Evolutionary conservation across 1,140 invertebrate species (phyloP), one percentile per base, ranked within the genome.

Genomic region (Drosophila lini): DNA sequence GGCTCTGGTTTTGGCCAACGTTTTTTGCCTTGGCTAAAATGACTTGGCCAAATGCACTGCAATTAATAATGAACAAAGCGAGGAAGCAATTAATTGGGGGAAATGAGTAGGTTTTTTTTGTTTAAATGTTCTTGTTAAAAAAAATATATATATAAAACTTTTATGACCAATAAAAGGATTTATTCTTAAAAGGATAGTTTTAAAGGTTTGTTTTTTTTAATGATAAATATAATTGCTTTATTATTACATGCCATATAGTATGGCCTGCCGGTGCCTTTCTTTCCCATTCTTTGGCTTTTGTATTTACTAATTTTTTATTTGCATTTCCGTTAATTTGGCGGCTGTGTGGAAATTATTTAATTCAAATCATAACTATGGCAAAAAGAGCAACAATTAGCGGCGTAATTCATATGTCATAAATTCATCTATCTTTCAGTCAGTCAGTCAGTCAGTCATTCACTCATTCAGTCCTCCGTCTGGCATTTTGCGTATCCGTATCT

Each of bases 351-450:
- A 86, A 85, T 86, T 88, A 77, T 88, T 81, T 80, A 80, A 85
- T 84, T 81, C 73, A 74, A 76, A 76, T 71, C 74, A 81, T 77
- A 74, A 80, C 41, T 28, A 22, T 19, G 32, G 67, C 68, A 45
- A 45, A 73, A 47, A 40, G 32, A 74, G 41, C 60, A 63, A 44
- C 67, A 88, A 80, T 85, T 88, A 83, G 81, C 80, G 68, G 70
- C 47, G 62, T 83, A 83, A 84, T 88, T 86, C 83, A 89, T 89
- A 83, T 88, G 84, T 89, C 83, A 88, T 88, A 88, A 89, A 88
- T 88, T 76, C 80, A 75, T 88, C 78, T 71, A 75, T 88, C 80
- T 77, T 58, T 88, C 81, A 74, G 38, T 74, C 58, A 32, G 38
- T 78, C 75, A 81, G 60, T 81, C 44, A 47, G 22, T 47, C 63